Evolutionary conservation across 2,113 vertebrate genomes (phyloP), one percentile per base, ranked within the genome.

Genomic region (Leptobrachium leishanense): DNA sequence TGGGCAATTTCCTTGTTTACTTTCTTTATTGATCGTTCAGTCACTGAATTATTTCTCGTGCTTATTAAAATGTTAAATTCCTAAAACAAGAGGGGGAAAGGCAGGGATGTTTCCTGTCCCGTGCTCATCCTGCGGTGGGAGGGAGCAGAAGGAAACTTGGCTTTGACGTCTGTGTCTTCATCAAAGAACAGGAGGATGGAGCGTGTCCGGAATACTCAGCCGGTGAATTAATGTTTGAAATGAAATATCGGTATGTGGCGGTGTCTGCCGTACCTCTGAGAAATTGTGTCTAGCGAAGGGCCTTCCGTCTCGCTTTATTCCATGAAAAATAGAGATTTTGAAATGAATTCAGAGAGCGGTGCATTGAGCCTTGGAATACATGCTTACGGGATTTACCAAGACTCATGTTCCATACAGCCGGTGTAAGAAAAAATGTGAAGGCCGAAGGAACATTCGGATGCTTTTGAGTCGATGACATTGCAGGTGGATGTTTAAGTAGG

Each of bases 1-100:
- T 15, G 2, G 11, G 39, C 46, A 10, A 7, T 72, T 69, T 87
- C 84, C 75, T 84, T 15, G 2, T 70, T 68, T 82, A 54, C 59
- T 74, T 83, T 64, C 59, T 81, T 72, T 10, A 53, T 62, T 3
- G 12, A 79, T 59, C 40, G 71, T 55, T 11, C 31, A 71, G 59
- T 39, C 67, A 2, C 42, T 77, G 63, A 77, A 82, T 72, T 71
- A 57, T 70, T 73, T 71, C 77, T 6, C 20, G 43, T 71, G 69
- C 62, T 84, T 76, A 42, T 71, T 66, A 81, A 31, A 74, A 74
- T 0, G 5, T 53, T 69, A 59, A 57, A 76, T 10, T 74, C 76
- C 72, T 10, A 31, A 7, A 42, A 41, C 42, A 20, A 71, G 15
- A 73, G 31, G 12, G 20, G 39, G 65, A 10, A 4, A 44, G 7